phyloP scores from a whole-genome alignment of 1,140 invertebrate genomes.

The Heliconius himera region DNA sequence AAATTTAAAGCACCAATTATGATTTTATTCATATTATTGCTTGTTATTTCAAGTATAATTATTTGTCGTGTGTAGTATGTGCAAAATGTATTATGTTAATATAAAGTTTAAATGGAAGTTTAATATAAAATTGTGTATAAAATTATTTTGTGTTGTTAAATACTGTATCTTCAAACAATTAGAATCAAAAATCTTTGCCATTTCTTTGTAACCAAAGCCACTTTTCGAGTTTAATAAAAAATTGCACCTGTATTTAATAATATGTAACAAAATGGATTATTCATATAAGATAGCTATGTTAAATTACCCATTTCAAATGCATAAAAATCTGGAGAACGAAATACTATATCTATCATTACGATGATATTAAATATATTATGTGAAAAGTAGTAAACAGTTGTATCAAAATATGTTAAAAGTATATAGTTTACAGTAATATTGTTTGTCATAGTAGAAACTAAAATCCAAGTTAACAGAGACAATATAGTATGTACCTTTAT shows the following conservation, averaged over 20 bases:
- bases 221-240: neutral
- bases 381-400: too few relatives aligned
- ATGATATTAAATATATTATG: too few relatives aligned
- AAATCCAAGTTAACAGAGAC: too few relatives aligned
- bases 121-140: neutral
- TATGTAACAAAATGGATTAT: too few relatives aligned
- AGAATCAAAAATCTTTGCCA: neutral
- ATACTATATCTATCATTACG: too few relatives aligned
- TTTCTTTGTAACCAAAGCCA: neutral
- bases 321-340: too few relatives aligned
- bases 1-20: conserved; percentile 7
- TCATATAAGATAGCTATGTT: too few relatives aligned
- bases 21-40: neutral
- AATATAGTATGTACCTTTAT: too few relatives aligned
- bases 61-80: neutral
- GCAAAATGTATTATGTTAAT: neutral
- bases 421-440: too few relatives aligned
- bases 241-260: neutral
- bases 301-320: too few relatives aligned
- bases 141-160: neutral
- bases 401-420: too few relatives aligned
- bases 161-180: neutral
- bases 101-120: neutral
- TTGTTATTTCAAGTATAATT: neutral
- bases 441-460: too few relatives aligned